Evolutionary conservation across 1,140 invertebrate species (phyloP).

Genomic region (Cydia strobilella): DNA sequence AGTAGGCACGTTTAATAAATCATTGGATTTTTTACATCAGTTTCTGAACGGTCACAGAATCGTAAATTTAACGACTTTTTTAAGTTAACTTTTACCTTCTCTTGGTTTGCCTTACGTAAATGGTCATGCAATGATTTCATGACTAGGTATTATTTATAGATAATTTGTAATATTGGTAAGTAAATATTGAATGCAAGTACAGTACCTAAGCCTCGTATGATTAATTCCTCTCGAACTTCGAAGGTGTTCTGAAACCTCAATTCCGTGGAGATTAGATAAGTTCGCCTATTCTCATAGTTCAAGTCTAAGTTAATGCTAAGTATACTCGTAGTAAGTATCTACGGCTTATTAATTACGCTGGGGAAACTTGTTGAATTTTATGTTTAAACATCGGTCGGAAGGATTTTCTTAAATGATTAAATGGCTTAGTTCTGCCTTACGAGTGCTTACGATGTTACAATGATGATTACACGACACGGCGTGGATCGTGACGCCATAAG

Average conservation of each 20-base stretch:
- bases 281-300: slow-evolving; percentile 53
- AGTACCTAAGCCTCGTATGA: slow-evolving; percentile 12
- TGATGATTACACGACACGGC: neutral
- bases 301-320: slow-evolving; percentile 39
- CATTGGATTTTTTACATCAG: neutral
- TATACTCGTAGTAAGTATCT: slow-evolving; percentile 17
- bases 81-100: too few species aligned
- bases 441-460: neutral
- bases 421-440: too few species aligned
- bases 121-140: too few species aligned
- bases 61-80: too few species aligned
- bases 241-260: slow-evolving; percentile 24
- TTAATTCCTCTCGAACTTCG: slow-evolving; percentile 29
- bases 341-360: slow-evolving; percentile 9
- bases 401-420: neutral
- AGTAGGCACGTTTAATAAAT: neutral
- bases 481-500: too few species aligned
- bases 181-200: neutral
- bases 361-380: neutral
- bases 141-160: too few species aligned
- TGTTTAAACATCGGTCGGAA: neutral
- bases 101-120: too few species aligned
- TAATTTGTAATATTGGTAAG: neutral
- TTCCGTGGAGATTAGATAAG: slow-evolving; percentile 55
- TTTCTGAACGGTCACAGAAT: neutral